Evolutionary conservation across 2,888 invertebrate species (phyloP), one percentile per base, ranked within the genome.

Genomic region (Gnatocerus cornutus): DNA sequence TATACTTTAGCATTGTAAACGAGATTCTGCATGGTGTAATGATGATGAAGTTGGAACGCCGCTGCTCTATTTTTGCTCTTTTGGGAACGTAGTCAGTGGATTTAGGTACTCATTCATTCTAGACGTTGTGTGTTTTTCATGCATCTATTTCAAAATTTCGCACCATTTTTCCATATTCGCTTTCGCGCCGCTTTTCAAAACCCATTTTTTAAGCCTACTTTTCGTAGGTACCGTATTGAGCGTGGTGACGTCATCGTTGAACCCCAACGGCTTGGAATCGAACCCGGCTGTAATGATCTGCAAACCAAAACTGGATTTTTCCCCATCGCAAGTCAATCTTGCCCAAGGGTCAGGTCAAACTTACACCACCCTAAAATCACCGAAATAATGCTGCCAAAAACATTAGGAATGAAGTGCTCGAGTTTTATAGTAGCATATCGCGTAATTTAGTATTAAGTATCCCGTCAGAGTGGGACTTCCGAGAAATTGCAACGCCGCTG

Each of bases 251-350:
- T 88, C 90, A 71, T 89, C 89, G 72, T 86, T 92, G 71, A 89
- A 90, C 74, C 90, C 91, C 64, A 91, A 90, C 83, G 91, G 91
- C 73, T 86, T 90, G 71, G 90, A 90, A 76, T 87, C 89, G 83
- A 90, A 90, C 80, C 89, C 90, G 64, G 89, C 90, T 43, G 83
- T 89, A 56, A 88, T 89, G 53, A 82, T 84, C 75, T 82, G 83
- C 74, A 82, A 81, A 75, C 85, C 85, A 58, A 89, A 89, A 86
- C 87, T 89, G 86, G 89, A 89, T 71, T 77, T 77, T 68, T 71
- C 79, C n/a, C 75, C 83, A 64, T 82, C 82, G 0, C 83, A 84
- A 74, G 83, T 84, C 68, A 84, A 77, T 63, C 74, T 84, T 21
- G 78, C 81, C 5, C 80, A 81, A 72, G 78, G 76, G 55, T 81